Conservation (phyloP, 2,888 invertebrate species). For the Endomychus coccineus region DNA sequence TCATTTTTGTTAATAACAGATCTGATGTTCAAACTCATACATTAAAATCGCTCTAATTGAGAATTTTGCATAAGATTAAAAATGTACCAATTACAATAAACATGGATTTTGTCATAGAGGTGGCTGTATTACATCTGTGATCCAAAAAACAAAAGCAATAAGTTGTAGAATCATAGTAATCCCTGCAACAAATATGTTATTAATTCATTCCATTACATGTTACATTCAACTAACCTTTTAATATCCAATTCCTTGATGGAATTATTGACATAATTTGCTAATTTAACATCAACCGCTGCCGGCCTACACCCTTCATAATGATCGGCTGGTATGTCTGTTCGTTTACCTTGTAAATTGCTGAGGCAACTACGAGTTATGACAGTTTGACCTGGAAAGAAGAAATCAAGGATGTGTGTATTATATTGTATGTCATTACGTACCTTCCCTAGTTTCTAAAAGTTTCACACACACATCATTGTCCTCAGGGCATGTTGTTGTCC, state of each 20-base stretch:
- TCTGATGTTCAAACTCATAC: too few species aligned
- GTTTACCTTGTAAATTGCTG: conserved; percentile 65
- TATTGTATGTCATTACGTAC: conserved; percentile 43
- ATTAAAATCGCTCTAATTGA: neutral
- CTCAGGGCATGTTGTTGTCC: conserved; percentile 77
- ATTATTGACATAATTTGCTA: conserved; percentile 84
- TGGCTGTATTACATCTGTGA: conserved; percentile 67
- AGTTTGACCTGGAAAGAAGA: conserved; percentile 58
- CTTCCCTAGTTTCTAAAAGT: conserved; percentile 77
- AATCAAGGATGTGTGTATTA: conserved; percentile 3
- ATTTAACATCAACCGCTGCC: conserved; percentile 67
- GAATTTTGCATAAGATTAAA: neutral
- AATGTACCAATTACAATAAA: conserved; percentile 1
- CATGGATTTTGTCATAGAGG: conserved; percentile 3
- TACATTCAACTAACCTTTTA: conserved; percentile 1
- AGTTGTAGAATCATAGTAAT: conserved; percentile 71
- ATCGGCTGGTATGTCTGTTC: conserved; percentile 85
- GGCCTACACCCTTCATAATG: conserved; percentile 84
- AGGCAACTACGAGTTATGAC: conserved; percentile 80
- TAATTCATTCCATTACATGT: neutral
- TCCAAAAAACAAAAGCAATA: conserved; percentile 91
- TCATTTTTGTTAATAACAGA: too few species aligned
- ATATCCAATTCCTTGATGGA: conserved; percentile 78
- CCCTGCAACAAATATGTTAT: conserved; percentile 49
- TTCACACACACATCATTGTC: conserved; percentile 83